Percentiles rank a stretch among this genome's conserved stretches.
Conservation (phyloP, 2,888 invertebrate species). For the Strigamia maritima region DNA sequence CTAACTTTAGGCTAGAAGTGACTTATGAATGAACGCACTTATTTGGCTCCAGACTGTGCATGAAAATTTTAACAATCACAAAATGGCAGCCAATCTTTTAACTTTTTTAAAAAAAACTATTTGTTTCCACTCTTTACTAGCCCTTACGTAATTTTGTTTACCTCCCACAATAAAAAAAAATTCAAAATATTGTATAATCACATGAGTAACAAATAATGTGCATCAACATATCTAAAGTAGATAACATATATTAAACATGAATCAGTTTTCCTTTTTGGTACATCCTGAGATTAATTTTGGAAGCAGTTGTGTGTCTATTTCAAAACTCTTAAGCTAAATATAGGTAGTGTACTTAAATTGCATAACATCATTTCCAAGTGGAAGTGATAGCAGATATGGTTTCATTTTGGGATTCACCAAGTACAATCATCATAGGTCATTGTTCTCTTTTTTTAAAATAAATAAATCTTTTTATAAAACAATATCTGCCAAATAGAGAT, state of each 20-base stretch:
- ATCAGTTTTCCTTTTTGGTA: not conserved
- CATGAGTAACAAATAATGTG: not conserved
- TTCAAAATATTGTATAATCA: not conserved
- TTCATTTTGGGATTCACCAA: not conserved
- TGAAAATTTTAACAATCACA: too few species aligned
- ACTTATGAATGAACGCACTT: too few species aligned
- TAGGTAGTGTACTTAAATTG: not conserved
- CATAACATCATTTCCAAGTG: not conserved
- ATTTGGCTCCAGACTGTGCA: too few species aligned
- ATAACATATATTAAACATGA: not conserved
- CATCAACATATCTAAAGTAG: not conserved
- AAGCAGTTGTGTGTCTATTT: not conserved
- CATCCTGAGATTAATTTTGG: constrained; percentile 7
- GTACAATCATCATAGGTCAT: not conserved
- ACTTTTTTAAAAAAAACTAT: too few species aligned
- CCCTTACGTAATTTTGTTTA: too few species aligned
- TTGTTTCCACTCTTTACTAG: too few species aligned
- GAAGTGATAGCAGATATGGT: constrained; percentile 9
- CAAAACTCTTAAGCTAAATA: not conserved
- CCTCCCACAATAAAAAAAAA: too few species aligned
- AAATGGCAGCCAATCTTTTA: too few species aligned
- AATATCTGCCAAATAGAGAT: not conserved
- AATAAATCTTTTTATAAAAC: not conserved
- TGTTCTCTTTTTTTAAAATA: not conserved
- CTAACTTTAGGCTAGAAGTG: too few species aligned